Conservation (phyloP, 2,888 invertebrate genomes). For the Chorisops tibialis region DNA sequence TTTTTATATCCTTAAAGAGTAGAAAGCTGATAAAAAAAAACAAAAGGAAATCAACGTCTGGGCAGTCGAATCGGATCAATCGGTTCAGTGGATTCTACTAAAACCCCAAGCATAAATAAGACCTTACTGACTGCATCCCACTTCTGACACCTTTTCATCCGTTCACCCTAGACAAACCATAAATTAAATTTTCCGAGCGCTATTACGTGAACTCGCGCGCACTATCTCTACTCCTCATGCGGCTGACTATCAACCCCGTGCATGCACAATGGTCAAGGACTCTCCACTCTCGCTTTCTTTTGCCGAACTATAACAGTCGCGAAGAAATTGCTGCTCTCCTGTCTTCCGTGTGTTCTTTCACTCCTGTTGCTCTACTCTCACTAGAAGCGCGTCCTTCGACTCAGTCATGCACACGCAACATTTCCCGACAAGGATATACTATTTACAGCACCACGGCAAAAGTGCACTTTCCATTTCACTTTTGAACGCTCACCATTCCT, state of each 20-base stretch:
- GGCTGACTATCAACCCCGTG: slow-evolving; percentile 8
- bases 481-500: not conserved
- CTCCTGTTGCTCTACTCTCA: no score
- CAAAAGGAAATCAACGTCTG: no score
- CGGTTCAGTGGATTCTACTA: no score
- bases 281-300: slow-evolving; percentile 16
- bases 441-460: not conserved
- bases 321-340: no score
- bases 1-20: no score
- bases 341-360: no score
- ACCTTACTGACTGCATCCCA: not conserved
- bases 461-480: slow-evolving; percentile 20
- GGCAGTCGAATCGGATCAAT: no score
- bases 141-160: not conserved
- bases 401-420: no score
- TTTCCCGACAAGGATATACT: not conserved
- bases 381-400: not conserved
- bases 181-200: slow-evolving; percentile 5
- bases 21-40: no score
- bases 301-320: not conserved
- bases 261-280: not conserved
- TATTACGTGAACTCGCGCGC: slow-evolving; percentile 10
- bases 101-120: no score
- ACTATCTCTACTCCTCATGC: slow-evolving; percentile 5
- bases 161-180: no score